A percentile compares a stretch with the other conserved stretches of the same genome.
Evolutionary conservation across 2,113 vertebrate genomes (phyloP).

Genomic region (Lagopus leucura): DNA sequence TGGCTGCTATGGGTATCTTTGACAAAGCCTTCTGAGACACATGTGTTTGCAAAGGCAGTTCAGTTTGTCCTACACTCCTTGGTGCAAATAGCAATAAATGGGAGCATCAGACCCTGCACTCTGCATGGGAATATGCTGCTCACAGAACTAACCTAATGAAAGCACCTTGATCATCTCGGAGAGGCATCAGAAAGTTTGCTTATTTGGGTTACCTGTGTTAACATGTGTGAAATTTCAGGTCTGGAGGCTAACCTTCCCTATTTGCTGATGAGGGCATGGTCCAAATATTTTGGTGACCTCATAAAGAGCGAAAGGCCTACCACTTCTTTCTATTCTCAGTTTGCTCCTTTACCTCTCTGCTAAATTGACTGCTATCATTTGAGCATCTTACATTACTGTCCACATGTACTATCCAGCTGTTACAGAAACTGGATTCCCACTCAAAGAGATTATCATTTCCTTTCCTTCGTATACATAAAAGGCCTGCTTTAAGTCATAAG

Average conservation of each 20-base stretch:
- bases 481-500: not conserved
- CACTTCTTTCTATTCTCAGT: not conserved
- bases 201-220: not conserved
- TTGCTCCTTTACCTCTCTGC: not conserved
- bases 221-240: not conserved
- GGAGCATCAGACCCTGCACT: not conserved
- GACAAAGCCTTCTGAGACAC: not conserved
- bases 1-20: not conserved
- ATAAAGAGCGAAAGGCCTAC: not conserved
- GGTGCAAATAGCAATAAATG: not conserved
- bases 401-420: not conserved
- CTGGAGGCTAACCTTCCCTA: not conserved
- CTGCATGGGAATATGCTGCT: not conserved
- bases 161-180: rapidly evolving
- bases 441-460: not conserved
- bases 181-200: not conserved
- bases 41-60: not conserved
- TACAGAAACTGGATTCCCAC: not conserved
- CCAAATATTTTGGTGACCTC: not conserved
- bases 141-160: not conserved
- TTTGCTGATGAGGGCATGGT: not conserved
- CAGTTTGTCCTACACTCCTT: not conserved
- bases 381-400: not conserved
- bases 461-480: not conserved
- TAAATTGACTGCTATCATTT: not conserved